Conservation (phyloP, 2,113 vertebrate genomes). For the Crotalus horridus region DNA sequence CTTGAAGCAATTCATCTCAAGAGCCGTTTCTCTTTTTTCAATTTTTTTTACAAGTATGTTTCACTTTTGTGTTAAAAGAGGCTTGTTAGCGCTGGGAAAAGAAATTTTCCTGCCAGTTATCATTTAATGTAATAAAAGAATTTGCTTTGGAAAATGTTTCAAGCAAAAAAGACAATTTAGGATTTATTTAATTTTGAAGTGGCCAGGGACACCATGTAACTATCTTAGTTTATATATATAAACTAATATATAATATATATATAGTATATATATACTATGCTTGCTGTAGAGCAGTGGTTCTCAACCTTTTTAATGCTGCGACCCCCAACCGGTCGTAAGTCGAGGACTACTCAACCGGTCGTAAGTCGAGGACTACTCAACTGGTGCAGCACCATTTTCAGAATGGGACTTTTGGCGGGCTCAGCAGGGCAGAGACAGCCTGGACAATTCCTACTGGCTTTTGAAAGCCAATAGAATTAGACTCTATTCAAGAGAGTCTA, state of each 20-base stretch:
- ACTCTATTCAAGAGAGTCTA: no score
- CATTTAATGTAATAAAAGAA: background rate
- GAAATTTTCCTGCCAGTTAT: background rate
- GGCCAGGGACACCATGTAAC: background rate
- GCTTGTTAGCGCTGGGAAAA: background rate
- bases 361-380: no score
- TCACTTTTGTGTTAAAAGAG: background rate
- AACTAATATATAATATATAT: no score
- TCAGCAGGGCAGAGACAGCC: no score
- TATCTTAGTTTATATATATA: background rate
- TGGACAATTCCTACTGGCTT: no score
- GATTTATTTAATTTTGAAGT: background rate
- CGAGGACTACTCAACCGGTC: no score
- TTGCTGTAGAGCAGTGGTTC: background rate
- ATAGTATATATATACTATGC: background rate
- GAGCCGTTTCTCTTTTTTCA: conserved; percentile 41
- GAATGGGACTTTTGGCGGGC: no score
- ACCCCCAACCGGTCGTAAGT: no score
- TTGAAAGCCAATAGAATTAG: no score
- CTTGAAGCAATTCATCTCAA: conserved; percentile 41
- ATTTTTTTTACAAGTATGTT: background rate
- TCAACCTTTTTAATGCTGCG: no score
- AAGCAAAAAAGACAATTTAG: background rate
- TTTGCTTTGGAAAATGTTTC: background rate
- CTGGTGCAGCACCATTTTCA: no score